phyloP scores from a whole-genome alignment of 2,888 invertebrate species.

The Synanthedon tipuliformis region DNA sequence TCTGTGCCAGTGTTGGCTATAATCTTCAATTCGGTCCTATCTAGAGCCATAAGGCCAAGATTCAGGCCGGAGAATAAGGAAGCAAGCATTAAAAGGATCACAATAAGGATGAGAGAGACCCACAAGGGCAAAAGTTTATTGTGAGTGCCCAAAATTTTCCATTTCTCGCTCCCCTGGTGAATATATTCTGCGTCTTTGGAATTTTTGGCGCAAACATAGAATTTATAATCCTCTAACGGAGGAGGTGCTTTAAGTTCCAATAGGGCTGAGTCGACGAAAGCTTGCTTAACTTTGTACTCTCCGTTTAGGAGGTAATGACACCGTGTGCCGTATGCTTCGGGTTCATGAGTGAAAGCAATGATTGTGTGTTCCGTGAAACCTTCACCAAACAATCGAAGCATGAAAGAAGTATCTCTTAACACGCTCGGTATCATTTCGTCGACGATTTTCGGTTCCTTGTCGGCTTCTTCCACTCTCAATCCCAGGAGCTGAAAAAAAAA shows the following conservation, averaged over 20 bases:
- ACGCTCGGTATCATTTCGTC: slow-evolving; percentile 54
- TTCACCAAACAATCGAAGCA: slow-evolving; percentile 44
- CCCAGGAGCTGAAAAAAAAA: slow-evolving; percentile 23
- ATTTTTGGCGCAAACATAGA: slow-evolving; percentile 52
- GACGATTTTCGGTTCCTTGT: slow-evolving; percentile 47
- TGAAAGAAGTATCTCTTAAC: slow-evolving; percentile 32
- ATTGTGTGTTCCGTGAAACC: slow-evolving; percentile 34
- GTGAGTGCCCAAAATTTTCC: slow-evolving; percentile 76
- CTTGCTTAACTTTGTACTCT: slow-evolving; percentile 34
- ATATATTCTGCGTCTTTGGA: slow-evolving; percentile 40
- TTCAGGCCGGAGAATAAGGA: slow-evolving; percentile 98
- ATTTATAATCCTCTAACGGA: slow-evolving; percentile 37
- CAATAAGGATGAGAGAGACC: slow-evolving; percentile 80
- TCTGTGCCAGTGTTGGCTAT: slow-evolving; percentile 93
- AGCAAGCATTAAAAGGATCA: slow-evolving; percentile 84
- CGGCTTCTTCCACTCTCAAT: slow-evolving; percentile 44
- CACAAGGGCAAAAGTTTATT: slow-evolving; percentile 82
- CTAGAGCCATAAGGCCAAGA: slow-evolving; percentile 95
- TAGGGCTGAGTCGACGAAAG: slow-evolving; percentile 31
- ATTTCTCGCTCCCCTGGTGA: slow-evolving; percentile 75
- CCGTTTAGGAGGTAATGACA: slow-evolving; percentile 33
- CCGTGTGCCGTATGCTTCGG: slow-evolving; percentile 20
- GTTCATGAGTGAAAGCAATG: slow-evolving; percentile 45
- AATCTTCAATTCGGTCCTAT: slow-evolving; percentile 94
- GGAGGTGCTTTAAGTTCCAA: slow-evolving; percentile 38